A percentile compares a stretch with the other conserved stretches of the same genome.
Conservation (phyloP, 2,888 invertebrate genomes). For the Leistus spinibarbis region DNA sequence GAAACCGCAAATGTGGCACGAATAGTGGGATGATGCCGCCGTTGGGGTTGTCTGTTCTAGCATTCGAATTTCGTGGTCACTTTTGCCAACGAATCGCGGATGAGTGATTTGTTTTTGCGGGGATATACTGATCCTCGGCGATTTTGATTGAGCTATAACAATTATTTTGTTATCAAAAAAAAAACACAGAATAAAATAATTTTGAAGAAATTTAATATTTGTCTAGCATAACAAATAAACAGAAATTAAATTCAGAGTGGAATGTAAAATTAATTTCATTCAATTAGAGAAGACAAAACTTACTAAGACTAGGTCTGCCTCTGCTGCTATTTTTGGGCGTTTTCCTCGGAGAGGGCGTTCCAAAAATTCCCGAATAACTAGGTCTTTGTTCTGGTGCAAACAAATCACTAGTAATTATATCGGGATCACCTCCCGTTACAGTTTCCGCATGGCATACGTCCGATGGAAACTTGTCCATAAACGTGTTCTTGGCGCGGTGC, state of each 20-base stretch:
- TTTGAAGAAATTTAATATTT: neutral
- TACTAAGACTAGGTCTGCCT: conserved; percentile 36
- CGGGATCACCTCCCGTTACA: conserved; percentile 71
- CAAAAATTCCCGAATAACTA: conserved; percentile 62
- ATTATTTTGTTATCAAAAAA: neutral
- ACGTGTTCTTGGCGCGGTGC: conserved; percentile 67
- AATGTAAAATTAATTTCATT: too few species aligned
- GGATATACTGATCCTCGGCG: conserved; percentile 2
- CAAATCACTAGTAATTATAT: conserved; percentile 68
- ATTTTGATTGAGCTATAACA: conserved; percentile 41
- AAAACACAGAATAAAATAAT: neutral
- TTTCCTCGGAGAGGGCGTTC: conserved; percentile 57
- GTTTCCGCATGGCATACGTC: conserved; percentile 78
- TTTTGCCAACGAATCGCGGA: conserved; percentile 57
- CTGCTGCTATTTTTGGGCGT: conserved; percentile 48
- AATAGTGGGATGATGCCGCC: conserved; percentile 42
- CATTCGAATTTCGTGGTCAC: conserved; percentile 67
- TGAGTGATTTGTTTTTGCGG: conserved; percentile 56
- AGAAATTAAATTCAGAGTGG: neutral
- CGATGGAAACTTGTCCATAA: conserved; percentile 80
- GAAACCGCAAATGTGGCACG: conserved; percentile 56
- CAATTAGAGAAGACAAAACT: neutral
- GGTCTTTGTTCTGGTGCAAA: conserved; percentile 61
- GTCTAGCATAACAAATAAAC: neutral
- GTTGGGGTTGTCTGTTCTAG: conserved; percentile 62